Evolutionary conservation across 2,113 vertebrate species (phyloP).

Genomic region (Anser cygnoides): DNA sequence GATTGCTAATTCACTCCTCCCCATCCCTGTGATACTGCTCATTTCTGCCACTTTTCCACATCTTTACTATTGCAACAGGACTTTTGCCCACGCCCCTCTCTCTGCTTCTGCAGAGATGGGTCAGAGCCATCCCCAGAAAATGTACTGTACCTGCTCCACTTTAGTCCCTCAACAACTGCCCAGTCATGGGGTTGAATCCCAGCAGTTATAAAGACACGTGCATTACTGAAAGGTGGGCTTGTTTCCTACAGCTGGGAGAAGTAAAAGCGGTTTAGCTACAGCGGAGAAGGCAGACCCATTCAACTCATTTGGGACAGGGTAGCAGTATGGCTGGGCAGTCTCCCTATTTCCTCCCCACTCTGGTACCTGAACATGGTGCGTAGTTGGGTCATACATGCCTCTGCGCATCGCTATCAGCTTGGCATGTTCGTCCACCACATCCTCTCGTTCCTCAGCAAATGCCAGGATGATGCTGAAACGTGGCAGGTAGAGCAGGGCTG

Average conservation of each 20-base stretch:
- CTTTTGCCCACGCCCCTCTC: not conserved
- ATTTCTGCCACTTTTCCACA: not conserved
- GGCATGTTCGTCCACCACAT: constrained; percentile 60
- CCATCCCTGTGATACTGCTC: not conserved
- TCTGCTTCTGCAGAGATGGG: not conserved
- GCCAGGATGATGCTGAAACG: constrained; percentile 67
- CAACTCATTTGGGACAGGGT: not conserved
- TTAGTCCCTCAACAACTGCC: not conserved
- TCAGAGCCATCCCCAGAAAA: not conserved
- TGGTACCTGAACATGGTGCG: constrained; percentile 39
- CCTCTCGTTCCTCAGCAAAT: constrained; percentile 57
- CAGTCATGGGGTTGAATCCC: not conserved
- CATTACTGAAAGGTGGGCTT: not conserved
- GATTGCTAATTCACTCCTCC: not conserved
- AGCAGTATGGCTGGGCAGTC: not conserved
- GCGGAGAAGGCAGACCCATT: not conserved
- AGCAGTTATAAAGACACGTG: rapidly evolving
- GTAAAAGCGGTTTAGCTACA: not conserved
- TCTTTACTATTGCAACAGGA: not conserved
- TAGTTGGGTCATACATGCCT: not conserved
- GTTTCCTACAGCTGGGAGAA: not conserved
- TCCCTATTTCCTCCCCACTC: rapidly evolving
- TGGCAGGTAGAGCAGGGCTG: constrained; percentile 73
- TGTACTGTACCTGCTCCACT: not conserved
- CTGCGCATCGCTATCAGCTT: constrained; percentile 63